A percentile compares a stretch with the other conserved stretches of the same genome.
These are phyloP conservation scores for Acleris literana DNA, from an alignment of 2,888 invertebrate genomes.

Conservation along the genomic window DNA sequence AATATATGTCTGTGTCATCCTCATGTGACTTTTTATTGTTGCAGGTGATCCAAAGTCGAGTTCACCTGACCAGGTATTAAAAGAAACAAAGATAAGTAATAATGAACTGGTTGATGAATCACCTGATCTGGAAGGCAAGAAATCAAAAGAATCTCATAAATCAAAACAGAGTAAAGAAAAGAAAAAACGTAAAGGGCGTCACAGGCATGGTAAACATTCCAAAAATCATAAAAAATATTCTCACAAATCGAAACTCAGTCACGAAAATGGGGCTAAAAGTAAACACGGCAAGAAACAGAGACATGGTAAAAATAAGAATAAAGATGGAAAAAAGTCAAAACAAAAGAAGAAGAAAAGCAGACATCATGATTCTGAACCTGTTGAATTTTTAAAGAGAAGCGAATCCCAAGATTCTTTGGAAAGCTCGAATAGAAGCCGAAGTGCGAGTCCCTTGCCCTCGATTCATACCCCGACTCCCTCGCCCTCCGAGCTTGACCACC, in stretches of 20 bases:
- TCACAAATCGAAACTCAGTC: slow-evolving; percentile 60
- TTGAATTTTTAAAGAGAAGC: slow-evolving; percentile 52
- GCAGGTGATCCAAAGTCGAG: slow-evolving; percentile 66
- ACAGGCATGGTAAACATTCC: slow-evolving; percentile 78
- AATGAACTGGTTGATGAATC: slow-evolving; percentile 39
- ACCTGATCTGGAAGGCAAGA: slow-evolving; percentile 49
- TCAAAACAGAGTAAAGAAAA: slow-evolving; percentile 69
- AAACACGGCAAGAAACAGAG: slow-evolving; percentile 68
- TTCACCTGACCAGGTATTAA: slow-evolving; percentile 55
- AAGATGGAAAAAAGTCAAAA: slow-evolving; percentile 77
- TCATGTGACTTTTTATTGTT: slow-evolving; percentile 39
- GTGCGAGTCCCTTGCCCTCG: slow-evolving; percentile 75
- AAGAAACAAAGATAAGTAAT: slow-evolving; percentile 45
- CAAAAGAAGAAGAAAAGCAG: slow-evolving; percentile 76
- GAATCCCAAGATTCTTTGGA: slow-evolving; percentile 67
- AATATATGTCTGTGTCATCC: background rate
- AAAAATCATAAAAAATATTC: slow-evolving; percentile 70
- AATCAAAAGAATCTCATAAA: slow-evolving; percentile 72
- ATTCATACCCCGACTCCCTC: slow-evolving; percentile 74
- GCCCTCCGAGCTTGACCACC: slow-evolving; percentile 57
- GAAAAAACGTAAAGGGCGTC: slow-evolving; percentile 76
- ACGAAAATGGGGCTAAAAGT: slow-evolving; percentile 51
- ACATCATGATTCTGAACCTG: slow-evolving; percentile 56
- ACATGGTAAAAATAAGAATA: slow-evolving; percentile 69
- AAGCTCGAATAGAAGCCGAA: slow-evolving; percentile 71